Conservation (phyloP, 1,140 invertebrate genomes). For the Bombus breviceps region DNA sequence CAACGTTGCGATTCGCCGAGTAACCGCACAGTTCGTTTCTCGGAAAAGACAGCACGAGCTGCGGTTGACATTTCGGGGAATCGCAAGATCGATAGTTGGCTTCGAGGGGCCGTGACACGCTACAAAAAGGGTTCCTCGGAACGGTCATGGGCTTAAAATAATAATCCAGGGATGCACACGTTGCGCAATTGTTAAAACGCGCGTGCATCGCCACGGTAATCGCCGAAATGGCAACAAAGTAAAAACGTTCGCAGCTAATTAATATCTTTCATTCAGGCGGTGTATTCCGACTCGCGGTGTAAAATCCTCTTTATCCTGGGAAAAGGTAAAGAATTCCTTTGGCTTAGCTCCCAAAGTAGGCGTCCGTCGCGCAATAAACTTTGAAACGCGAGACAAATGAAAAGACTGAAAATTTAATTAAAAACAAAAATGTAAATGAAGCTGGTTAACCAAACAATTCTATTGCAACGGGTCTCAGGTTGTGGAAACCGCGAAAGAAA, state of each 20-base stretch:
- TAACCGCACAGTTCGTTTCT: not conserved
- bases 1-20: not conserved
- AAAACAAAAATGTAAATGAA: slow-evolving; percentile 22
- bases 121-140: not conserved
- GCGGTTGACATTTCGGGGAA: slow-evolving; percentile 29
- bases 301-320: not conserved
- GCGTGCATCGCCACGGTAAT: not conserved
- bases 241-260: not conserved
- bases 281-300: no score
- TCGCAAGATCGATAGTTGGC: slow-evolving; percentile 13
- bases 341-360: not conserved
- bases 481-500: not conserved
- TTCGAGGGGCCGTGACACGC: not conserved
- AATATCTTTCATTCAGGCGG: not conserved
- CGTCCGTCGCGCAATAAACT: not conserved
- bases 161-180: not conserved
- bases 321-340: not conserved
- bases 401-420: slow-evolving; percentile 30
- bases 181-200: not conserved
- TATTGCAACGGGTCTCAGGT: not conserved
- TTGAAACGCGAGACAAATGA: not conserved
- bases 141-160: not conserved
- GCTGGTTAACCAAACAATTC: not conserved
- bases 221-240: not conserved
- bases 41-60: not conserved